A percentile compares a stretch with the other conserved stretches of the same genome.
phyloP scores from a whole-genome alignment of 2,113 vertebrate species.

The Uria aalge region DNA sequence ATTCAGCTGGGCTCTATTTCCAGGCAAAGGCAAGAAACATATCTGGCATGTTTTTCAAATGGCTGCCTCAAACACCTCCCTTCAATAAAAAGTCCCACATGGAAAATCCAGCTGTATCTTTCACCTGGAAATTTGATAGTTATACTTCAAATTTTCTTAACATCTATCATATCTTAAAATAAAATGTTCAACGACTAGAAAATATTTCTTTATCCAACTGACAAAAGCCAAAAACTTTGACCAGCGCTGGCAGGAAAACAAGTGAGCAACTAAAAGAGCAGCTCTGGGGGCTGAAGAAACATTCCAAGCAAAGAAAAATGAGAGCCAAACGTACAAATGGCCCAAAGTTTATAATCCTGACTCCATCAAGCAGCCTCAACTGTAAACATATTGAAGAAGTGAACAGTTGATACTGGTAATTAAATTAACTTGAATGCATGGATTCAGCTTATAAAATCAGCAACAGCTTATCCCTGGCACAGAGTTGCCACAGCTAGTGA shows the following conservation, averaged over 20 bases:
- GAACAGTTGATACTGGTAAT: neutral
- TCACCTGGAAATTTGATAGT: neutral
- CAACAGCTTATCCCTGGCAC: neutral
- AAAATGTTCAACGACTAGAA: neutral
- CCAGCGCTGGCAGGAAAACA: neutral
- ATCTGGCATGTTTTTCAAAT: neutral
- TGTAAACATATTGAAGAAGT: neutral
- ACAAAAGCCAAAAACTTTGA: slow-evolving; percentile 13
- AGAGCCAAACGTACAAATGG: neutral
- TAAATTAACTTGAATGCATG: neutral
- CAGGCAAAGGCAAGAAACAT: neutral
- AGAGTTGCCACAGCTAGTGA: neutral
- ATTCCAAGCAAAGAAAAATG: neutral
- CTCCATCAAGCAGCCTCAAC: neutral
- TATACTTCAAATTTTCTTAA: neutral
- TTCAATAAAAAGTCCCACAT: neutral
- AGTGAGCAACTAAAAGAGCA: neutral
- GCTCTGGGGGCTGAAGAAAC: neutral
- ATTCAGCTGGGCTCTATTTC: neutral
- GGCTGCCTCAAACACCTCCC: neutral
- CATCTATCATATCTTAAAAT: neutral
- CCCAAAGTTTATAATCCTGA: neutral
- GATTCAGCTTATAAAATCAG: neutral
- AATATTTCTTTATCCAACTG: neutral
- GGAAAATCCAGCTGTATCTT: neutral